A percentile compares a stretch with the other conserved stretches of the same genome.
phyloP scores from a whole-genome alignment of 2,113 vertebrate genomes.

The Empidonax traillii region DNA sequence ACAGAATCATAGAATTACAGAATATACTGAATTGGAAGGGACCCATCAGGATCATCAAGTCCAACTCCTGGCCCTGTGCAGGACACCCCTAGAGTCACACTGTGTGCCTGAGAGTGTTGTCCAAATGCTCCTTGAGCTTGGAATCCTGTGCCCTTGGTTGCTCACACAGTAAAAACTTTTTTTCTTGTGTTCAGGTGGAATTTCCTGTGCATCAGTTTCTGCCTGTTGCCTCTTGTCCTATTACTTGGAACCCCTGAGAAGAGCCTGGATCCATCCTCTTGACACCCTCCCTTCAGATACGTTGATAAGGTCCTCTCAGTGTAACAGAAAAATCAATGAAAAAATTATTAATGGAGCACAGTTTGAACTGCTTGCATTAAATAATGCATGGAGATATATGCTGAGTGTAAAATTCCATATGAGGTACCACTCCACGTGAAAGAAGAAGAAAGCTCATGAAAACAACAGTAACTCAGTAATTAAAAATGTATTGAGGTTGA shows the following conservation, averaged over 20 bases:
- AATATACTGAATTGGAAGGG: neutral
- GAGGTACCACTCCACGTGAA: neutral
- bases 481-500: neutral
- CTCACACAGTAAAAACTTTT: neutral
- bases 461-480: neutral
- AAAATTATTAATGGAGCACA: neutral
- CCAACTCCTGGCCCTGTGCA: neutral
- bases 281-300: neutral
- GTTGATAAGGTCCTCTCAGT: neutral
- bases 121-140: neutral
- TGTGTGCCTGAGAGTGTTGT: neutral
- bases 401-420: neutral
- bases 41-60: neutral
- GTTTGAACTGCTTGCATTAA: neutral
- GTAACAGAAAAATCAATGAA: neutral
- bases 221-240: neutral
- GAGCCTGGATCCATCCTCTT: neutral
- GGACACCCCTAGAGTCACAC: neutral
- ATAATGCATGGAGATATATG: neutral
- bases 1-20: neutral
- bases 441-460: neutral
- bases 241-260: rapidly evolving
- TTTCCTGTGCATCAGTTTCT: neutral
- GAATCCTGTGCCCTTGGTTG: rapidly evolving
- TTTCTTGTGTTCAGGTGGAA: neutral